These are phyloP conservation scores for Tenrec ecaudatus DNA, from an alignment of 2,113 vertebrate genomes.

Conservation along the genomic window DNA sequence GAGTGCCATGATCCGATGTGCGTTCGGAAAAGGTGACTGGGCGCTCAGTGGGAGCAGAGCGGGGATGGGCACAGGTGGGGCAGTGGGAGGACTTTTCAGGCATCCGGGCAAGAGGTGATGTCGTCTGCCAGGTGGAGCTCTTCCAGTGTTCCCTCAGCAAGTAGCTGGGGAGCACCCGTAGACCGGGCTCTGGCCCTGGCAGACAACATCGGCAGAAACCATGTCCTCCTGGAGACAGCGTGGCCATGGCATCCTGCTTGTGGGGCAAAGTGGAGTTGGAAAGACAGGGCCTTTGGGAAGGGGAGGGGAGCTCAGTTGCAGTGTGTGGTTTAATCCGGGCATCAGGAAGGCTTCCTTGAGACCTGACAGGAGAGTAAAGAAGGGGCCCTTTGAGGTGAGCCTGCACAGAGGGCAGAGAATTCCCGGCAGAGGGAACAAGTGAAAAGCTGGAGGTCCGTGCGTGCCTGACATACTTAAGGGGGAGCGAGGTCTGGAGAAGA, in stretches of 20 bases:
- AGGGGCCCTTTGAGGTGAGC: background rate
- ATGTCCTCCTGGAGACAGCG: background rate
- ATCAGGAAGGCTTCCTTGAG: background rate
- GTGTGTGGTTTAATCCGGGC: conserved; percentile 23
- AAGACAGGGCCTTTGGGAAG: conserved; percentile 22
- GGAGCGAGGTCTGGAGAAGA: background rate
- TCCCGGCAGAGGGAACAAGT: background rate
- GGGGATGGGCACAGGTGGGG: background rate
- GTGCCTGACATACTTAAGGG: background rate
- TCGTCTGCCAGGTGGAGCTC: background rate
- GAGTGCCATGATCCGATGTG: background rate
- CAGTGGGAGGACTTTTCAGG: background rate
- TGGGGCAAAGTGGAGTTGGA: background rate
- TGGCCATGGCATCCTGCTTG: background rate
- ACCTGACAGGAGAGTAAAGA: background rate
- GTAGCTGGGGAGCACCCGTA: background rate
- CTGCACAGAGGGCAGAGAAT: background rate
- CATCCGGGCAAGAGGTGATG: conserved; percentile 17
- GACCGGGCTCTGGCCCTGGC: background rate
- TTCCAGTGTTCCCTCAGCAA: background rate
- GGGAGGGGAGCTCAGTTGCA: background rate
- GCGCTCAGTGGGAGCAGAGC: background rate
- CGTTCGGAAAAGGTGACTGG: conserved; percentile 31
- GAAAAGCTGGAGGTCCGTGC: background rate
- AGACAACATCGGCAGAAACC: background rate